Evolutionary conservation across 2,797 vertebrate species (phyloP), one percentile per base, ranked within the genome.

Genomic region (Characodon lateralis): DNA sequence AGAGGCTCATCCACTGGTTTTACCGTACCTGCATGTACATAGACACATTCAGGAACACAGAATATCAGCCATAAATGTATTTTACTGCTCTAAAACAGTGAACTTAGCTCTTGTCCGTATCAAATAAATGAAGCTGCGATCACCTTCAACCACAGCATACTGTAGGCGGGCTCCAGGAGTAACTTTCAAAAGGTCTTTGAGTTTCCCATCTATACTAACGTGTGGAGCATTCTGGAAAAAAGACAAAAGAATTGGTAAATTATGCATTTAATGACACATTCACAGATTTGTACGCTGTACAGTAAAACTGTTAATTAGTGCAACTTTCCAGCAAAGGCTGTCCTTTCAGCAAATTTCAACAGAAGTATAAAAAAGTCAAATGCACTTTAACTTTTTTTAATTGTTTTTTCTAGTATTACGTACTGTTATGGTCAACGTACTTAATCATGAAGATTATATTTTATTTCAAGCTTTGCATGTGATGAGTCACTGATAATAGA

Each of bases 71-170:
- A 51, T n/a, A 14, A 56, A 28, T 43, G 4, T 1, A 35, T 10
- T 16, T n/a, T 1, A 48, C 65, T 75, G 61, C 22, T 66, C 43
- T 31, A 22, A 39, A 68, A 2, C 22, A 53, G 2, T 31, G 46
- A 69, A 20, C 46, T 76, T 20, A 69, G 13, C 8, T 74, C 12
- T 18, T 28, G 5, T 78, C 39, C 59, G 68, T 22, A 7, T 71
- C 1, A 22, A 72, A 80, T 74, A 39, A 71, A 43, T 31, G 26
- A 76, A 26, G 84, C 20, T 22, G 13, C 5, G 7, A 84, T 95
- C 93, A 98, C 97, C 97, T 95, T 98, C 96, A 39, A 98, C 91
- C 70, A 96, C 95, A 79, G 94, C 96, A 10, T 97, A 98, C 66
- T 94, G 92, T 53, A 97, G 91, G 92, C 96, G 95, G 0, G 92